Base-by-base conservation (phyloP, 2,113 vertebrate genomes). In the Trematomus loennbergii region DNA sequence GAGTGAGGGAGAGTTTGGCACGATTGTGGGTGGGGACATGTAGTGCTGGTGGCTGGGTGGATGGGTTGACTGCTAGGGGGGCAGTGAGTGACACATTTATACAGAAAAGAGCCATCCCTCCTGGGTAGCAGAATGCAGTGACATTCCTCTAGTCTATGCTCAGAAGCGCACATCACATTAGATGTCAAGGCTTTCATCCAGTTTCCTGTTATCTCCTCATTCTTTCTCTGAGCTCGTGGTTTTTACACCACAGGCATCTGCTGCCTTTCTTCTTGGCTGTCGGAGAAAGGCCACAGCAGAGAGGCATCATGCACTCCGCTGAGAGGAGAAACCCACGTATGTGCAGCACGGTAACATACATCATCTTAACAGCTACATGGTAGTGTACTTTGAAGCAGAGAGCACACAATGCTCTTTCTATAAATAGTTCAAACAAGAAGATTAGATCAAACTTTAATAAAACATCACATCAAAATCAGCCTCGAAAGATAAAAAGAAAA, bases 1-100 rank as follows among this genome's bases (percentile, higher is more conserved):
- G 80, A 72, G 76, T 2, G 67, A 84, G 85, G 84, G 79, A 89
- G 90, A 85, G 85, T 91, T 91, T 62, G 82, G 86, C 82, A 59
- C 7, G 79, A 78, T 73, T 80, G 88, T 84, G 79, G 68, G 84
- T 72, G 80, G 80, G 82, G 71, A 83, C 75, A 46, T 1, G 75
- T 63, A 78, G 86, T 68, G 73, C 72, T 71, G 45, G 71, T 78
- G 54, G 72, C 22, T 77, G 79, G 79, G 76, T 52, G 61, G 79
- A 55, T 60, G 76, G 68, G 46, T 40, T 61, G 63, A 18, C 10
- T 64, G 79, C 11, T 76, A 36, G 22, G 2, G 29, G 33, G 33
- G 76, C 12, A 78, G 57, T 55, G 77, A 76, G 72, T 74, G 81
- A 53, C 79, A 85, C 73, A 82, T 75, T 78, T 67, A 69, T 67